Conservation (phyloP, 2,797 vertebrate genomes). For the Monodelphis domestica region DNA sequence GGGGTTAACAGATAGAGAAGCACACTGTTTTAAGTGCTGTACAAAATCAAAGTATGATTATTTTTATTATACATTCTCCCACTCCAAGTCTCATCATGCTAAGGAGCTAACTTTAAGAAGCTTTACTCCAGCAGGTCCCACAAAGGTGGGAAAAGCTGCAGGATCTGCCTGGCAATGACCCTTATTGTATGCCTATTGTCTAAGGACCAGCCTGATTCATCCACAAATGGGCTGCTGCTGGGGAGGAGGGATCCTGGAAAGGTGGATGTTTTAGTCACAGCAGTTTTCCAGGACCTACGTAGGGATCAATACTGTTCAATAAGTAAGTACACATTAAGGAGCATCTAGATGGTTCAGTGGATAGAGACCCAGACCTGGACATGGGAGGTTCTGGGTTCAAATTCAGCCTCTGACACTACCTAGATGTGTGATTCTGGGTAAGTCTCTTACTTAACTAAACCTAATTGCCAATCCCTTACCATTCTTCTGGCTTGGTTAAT, state of each 20-base stretch:
- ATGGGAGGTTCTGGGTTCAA: no score
- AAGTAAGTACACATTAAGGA: no score
- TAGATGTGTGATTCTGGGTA: no score
- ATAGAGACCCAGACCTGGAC: no score
- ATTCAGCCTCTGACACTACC: no score
- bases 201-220: not conserved
- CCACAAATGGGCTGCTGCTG: not conserved
- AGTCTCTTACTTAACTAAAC: no score
- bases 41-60: not conserved
- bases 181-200: not conserved
- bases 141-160: not conserved
- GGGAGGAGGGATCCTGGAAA: not conserved
- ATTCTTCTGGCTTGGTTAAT: no score
- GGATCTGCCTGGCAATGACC: not conserved
- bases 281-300: not conserved
- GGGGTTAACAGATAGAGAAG: not conserved
- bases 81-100: not conserved
- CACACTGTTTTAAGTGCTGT: not conserved
- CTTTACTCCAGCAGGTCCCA: not conserved
- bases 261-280: not conserved
- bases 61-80: not conserved
- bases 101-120: not conserved
- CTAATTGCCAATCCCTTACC: no score
- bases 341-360: no score
- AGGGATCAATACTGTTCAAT: not conserved